Conservation (phyloP, 2,888 invertebrate genomes). For the Eristalinus sepulchralis region DNA sequence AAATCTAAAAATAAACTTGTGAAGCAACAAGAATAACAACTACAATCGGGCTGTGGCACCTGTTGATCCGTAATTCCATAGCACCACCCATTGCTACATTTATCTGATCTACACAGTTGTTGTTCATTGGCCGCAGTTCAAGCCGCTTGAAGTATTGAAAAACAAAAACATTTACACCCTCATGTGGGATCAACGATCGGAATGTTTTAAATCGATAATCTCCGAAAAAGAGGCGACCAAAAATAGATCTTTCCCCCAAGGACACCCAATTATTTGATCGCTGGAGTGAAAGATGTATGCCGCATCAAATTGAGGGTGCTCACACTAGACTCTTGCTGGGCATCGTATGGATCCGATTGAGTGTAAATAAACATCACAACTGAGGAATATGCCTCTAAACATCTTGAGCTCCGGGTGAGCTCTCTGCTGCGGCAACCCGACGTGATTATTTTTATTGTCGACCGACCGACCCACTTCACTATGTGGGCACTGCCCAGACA, state of each 20-base stretch:
- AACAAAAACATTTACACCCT: neutral
- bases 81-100: neutral
- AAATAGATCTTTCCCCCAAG: conserved; percentile 18
- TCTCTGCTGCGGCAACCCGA: neutral
- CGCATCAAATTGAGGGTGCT: conserved; percentile 30
- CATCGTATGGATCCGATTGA: conserved; percentile 23
- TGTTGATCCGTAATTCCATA: neutral
- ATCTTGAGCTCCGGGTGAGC: neutral
- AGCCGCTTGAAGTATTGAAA: neutral
- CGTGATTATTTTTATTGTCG: conserved; percentile 20
- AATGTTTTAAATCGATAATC: neutral
- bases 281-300: conserved; percentile 54
- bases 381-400: neutral
- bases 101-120: neutral
- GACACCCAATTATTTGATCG: conserved; percentile 38
- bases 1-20: neutral
- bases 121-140: neutral
- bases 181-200: conserved; percentile 42
- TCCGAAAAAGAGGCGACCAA: neutral
- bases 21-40: neutral
- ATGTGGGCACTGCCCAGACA: neutral
- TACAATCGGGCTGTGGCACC: neutral
- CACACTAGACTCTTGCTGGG: neutral
- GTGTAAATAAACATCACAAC: conserved; percentile 53
- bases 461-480: conserved; percentile 17